Conservation (phyloP, 2,113 vertebrate species). For the Austrofundulus limnaeus region DNA sequence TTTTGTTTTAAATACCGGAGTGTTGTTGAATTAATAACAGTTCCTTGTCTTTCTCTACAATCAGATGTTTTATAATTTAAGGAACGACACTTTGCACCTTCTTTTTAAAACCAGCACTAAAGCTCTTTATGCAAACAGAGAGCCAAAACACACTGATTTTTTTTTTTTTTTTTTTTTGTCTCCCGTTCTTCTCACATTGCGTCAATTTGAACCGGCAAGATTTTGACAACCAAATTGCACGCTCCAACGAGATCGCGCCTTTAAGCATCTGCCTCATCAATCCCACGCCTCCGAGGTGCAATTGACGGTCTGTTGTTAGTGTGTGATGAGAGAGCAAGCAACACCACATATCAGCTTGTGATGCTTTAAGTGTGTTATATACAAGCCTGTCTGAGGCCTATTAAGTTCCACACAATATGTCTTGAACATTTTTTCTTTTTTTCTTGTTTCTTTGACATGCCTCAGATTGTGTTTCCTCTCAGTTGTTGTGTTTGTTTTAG, state of each 20-base stretch:
- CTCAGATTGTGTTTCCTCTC: slow-evolving; percentile 38
- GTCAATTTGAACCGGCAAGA: slow-evolving; percentile 6
- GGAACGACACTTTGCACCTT: slow-evolving; percentile 1
- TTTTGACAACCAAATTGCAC: slow-evolving; percentile 56
- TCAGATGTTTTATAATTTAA: slow-evolving; percentile 17
- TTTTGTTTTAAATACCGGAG: slow-evolving; percentile 1
- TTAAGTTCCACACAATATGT: slow-evolving; percentile 60
- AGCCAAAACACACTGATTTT: neutral
- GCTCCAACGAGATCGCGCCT: slow-evolving; percentile 23
- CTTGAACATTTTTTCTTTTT: slow-evolving; percentile 12
- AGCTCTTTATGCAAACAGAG: slow-evolving; percentile 24
- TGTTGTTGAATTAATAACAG: slow-evolving; percentile 12
- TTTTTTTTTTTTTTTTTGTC: slow-evolving; percentile 27
- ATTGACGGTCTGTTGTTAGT: slow-evolving; percentile 42
- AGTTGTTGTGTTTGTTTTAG: slow-evolving; percentile 68
- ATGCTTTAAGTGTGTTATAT: slow-evolving; percentile 47
- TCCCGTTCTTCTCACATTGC: slow-evolving; percentile 23
- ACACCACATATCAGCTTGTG: slow-evolving; percentile 18
- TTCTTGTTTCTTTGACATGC: slow-evolving; percentile 31
- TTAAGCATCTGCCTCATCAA: slow-evolving; percentile 41
- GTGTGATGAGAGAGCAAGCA: slow-evolving; percentile 15
- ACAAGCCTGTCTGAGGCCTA: slow-evolving; percentile 43
- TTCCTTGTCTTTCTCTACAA: neutral
- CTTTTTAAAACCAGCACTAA: neutral
- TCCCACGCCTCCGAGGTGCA: slow-evolving; percentile 31